Base-by-base conservation (phyloP, 64 coral and sea anemone genomes). In the Trachythela sp. region DNA sequence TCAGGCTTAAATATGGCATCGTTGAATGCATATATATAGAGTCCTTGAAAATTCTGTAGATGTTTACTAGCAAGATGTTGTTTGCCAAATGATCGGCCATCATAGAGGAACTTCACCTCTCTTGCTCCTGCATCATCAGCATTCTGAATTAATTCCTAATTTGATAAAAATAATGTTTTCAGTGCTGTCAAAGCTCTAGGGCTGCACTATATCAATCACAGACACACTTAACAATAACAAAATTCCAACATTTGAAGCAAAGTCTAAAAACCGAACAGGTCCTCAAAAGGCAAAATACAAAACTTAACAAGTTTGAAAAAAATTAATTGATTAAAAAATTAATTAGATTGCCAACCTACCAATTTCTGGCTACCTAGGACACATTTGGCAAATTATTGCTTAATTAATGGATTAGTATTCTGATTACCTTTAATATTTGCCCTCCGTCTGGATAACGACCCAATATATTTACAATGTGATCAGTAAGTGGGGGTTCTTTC, bases 141-240 rank as follows among this genome's bases (percentile, higher is more conserved):
- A 39, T 99, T 99, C 86, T 99, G 96, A 87, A 99, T 99, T 15
- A 99, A 59, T 27, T 99, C 96, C 59, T 94, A 95, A 43, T 26
- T 1, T 5, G 26, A 26, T 64, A n/a, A 64, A 20, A 64, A 6
- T 6, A 45, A 6, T 45, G 42, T 45, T 45, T 45, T n/a, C n/a
- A n/a, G n/a, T n/a, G n/a, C n/a, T n/a, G n/a, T n/a, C n/a, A n/a
- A n/a, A n/a, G n/a, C n/a, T n/a, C n/a, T n/a, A n/a, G n/a, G n/a
- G n/a, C n/a, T n/a, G n/a, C n/a, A n/a, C n/a, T n/a, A n/a, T n/a
- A n/a, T n/a, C n/a, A n/a, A n/a, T n/a, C n/a, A n/a, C n/a, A n/a
- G n/a, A n/a, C n/a, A n/a, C n/a, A n/a, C n/a, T n/a, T n/a, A n/a
- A n/a, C n/a, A n/a, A n/a, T n/a, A n/a, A n/a, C n/a, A n/a, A n/a